Base-by-base conservation (phyloP, 2,888 invertebrate genomes). In the Brachyptera putata region DNA sequence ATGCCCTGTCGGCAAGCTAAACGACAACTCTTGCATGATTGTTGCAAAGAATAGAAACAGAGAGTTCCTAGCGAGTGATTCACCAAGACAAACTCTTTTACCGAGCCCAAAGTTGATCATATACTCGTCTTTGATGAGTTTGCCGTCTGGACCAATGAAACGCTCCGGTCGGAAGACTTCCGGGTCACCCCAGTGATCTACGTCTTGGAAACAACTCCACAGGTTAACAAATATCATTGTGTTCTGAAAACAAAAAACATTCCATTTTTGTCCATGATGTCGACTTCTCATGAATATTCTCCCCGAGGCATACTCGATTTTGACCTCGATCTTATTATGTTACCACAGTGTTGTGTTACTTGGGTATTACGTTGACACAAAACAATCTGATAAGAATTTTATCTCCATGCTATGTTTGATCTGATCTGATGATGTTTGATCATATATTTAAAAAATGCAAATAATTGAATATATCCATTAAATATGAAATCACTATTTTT, bases 141-240 rank as follows among this genome's bases (percentile, higher is more conserved):
- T 63, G 5, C 66, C 67, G 24, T 65, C 60, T 30, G 37, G 21
- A 36, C 61, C 57, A 11, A 68, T 56, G 49, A 64, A 64, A 9
- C 68, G 61, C 56, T 66, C 65, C 1, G 68, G 68, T 16, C 66
- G 56, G 57, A 68, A 68, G 13, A 50, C 61, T 36, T 67, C 64
- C 18, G 67, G 67, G 56, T 68, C 67, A 7, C 65, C 63, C 68
- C 68, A 68, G 30, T 63, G 62, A 1, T 60, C 56, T 1, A 37
- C 55, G 56, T 68, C 67, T 26, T 63, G 61, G 13, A 58, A 56
- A 13, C 66, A 24, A 24, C 61, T 61, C 60, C 64, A 61, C 7
- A 68, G 22, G 37, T 63, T 67, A 5, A 64, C 16, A 7, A 61
- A 36, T 4, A 67, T 21, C 16, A 61, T 53, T 2, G 65, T 62